Conservation (phyloP, 2,113 vertebrate genomes). For the Fulica atra region DNA sequence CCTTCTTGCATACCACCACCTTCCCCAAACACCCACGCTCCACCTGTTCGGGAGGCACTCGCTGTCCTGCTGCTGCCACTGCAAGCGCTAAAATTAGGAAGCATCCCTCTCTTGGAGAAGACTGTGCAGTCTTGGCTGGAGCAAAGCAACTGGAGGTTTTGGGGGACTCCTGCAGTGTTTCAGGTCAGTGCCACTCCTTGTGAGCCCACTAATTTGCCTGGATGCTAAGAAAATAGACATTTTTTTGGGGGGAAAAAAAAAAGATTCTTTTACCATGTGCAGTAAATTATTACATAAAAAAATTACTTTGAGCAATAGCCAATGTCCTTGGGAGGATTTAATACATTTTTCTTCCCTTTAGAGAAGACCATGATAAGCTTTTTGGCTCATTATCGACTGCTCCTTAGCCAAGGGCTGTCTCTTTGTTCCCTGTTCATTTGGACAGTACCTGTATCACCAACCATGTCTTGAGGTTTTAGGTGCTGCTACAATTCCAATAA, state of each 20-base stretch:
- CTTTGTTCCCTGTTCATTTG: neutral
- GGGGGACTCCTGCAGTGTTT: neutral
- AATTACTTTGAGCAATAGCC: neutral
- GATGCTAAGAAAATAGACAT: neutral
- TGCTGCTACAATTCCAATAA: neutral
- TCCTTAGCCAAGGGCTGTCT: neutral
- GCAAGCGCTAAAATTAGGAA: conserved; percentile 42
- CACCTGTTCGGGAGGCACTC: conserved; percentile 12
- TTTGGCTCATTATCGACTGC: neutral
- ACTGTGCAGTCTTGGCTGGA: neutral
- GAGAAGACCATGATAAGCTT: neutral
- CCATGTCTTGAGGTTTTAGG: neutral
- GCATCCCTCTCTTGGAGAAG: neutral
- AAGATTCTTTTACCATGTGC: neutral
- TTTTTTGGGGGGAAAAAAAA: neutral
- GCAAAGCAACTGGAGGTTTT: conserved; percentile 1
- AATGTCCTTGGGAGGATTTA: neutral
- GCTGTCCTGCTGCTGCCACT: neutral
- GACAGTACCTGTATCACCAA: neutral
- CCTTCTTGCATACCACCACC: neutral
- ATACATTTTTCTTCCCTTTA: neutral
- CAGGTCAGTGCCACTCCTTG: neutral
- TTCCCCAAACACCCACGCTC: conserved; percentile 43
- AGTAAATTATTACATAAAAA: neutral
- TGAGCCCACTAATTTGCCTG: neutral